Conservation (phyloP, 2,797 vertebrate species). For the Macroramphosus scolopax region DNA sequence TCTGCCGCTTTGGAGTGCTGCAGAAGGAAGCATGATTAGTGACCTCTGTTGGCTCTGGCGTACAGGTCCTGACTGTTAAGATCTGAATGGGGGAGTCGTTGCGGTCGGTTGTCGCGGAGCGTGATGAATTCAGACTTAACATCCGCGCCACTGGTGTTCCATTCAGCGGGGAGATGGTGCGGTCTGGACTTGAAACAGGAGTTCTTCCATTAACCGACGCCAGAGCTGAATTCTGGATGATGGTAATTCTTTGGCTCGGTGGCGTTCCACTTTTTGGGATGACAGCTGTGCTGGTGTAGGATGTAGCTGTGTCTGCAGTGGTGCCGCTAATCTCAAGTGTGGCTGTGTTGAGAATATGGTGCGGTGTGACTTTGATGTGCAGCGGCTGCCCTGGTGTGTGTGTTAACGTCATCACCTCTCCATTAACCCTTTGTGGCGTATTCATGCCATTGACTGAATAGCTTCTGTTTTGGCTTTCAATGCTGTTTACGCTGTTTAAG, state of each 20-base stretch:
- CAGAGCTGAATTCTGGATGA: constrained; percentile 87
- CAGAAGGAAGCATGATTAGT: constrained; percentile 80
- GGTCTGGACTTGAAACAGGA: constrained; percentile 77
- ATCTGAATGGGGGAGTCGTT: constrained; percentile 86
- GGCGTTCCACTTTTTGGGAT: constrained; percentile 88
- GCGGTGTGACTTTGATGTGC: constrained; percentile 95
- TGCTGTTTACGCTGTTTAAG: constrained; percentile 76
- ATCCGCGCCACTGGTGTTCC: constrained; percentile 79
- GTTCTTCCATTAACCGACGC: constrained; percentile 80
- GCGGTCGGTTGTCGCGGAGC: constrained; percentile 85
- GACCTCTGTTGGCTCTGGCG: constrained; percentile 82
- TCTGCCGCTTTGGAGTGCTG: constrained; percentile 85
- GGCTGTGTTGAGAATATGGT: constrained; percentile 89
- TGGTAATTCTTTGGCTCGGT: constrained; percentile 93
- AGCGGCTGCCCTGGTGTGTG: constrained; percentile 90
- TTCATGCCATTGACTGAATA: constrained; percentile 82
- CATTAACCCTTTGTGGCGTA: constrained; percentile 76
- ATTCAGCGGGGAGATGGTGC: constrained; percentile 80
- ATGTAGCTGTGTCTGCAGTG: constrained; percentile 81
- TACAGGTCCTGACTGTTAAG: constrained; percentile 83
- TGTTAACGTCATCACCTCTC: constrained; percentile 87
- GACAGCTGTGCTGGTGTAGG: constrained; percentile 91
- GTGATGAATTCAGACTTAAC: constrained; percentile 83
- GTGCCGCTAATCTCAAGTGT: constrained; percentile 93
- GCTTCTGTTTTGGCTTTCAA: constrained; percentile 76